Evolutionary conservation across 2,113 vertebrate genomes (phyloP), one percentile per base, ranked within the genome.

Genomic region (Montifringilla adamsi): DNA sequence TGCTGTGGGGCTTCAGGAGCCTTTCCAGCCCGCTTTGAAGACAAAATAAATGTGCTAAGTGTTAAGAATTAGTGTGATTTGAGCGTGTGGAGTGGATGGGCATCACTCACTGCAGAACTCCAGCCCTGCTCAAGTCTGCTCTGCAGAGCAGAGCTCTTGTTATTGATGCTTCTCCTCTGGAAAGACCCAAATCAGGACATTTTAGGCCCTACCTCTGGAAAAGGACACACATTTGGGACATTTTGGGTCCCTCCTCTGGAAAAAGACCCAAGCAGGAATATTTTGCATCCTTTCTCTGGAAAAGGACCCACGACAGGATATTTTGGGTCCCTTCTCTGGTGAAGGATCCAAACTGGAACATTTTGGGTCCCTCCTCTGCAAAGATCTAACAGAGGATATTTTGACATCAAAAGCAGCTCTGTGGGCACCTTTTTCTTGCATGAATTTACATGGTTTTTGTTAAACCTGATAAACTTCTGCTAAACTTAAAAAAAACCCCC

Each of bases 41-140:
- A 33, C 13, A 28, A 46, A 67, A 31, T 28, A 27, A 78, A 14
- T 14, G 74, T 2, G 2, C 22, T 3, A 55, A 81, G 60, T 47
- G 66, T 56, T 9, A 24, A 64, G 78, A 53, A 46, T 84, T 19
- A 20, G 56, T 0, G 30, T 28, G 84, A 59, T 68, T 59, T 39
- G 35, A 41, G 60, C 0, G 0, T 10, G 24, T 18, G 70, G 67
- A 83, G 55, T 1, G 8, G 47, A 11, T 50, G 22, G 27, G 52
- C 13, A 49, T 63, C 11, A 0, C 58, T 64, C 9, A 1, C 62
- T 31, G 52, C 44, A 11, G 49, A 0, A 2, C 37, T n/a, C 2
- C 0, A 47, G 75, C 33, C 9, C 31, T 14, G 27, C 64, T 73
- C 1, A 0, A 10, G 35, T 37, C 80, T 53, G 46, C 7, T 74